phyloP scores from a whole-genome alignment of 2,888 invertebrate species.

The Melinaea menophilus region DNA sequence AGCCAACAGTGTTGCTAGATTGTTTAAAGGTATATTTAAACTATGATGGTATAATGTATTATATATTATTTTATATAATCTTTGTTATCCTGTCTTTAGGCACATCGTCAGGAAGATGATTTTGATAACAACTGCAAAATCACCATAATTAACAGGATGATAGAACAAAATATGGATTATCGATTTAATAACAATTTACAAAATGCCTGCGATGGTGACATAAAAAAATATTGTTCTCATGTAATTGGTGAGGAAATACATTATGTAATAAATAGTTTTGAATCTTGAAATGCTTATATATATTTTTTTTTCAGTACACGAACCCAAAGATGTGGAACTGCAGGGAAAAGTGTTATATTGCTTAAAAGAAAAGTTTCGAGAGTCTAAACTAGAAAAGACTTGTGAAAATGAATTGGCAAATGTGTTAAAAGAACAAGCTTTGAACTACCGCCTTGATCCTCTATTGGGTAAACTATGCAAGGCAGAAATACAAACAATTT shows the following conservation, averaged over 20 bases:
- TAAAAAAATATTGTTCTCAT: conserved; percentile 79
- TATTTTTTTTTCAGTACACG: conserved; percentile 52
- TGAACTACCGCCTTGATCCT: conserved; percentile 95
- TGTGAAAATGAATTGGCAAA: conserved; percentile 91
- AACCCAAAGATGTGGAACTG: conserved; percentile 82
- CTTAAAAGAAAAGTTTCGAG: conserved; percentile 87
- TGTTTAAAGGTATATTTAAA: conserved; percentile 82
- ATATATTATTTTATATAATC: background rate
- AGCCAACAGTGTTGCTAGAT: conserved; percentile 82
- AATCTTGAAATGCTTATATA: conserved; percentile 18
- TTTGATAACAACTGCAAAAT: conserved; percentile 91
- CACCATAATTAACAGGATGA: conserved; percentile 91
- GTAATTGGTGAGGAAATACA: conserved; percentile 58
- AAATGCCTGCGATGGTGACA: conserved; percentile 88
- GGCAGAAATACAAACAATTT: conserved; percentile 83
- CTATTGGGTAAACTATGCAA: conserved; percentile 89
- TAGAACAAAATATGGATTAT: conserved; percentile 93
- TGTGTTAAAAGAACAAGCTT: conserved; percentile 90
- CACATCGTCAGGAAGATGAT: conserved; percentile 84
- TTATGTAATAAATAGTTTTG: conserved; percentile 5
- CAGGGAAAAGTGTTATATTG: conserved; percentile 92
- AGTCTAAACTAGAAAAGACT: conserved; percentile 82
- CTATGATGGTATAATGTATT: too few relatives aligned
- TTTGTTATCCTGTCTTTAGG: conserved; percentile 57
- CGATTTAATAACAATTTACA: conserved; percentile 92